Evolutionary conservation across 2,888 invertebrate genomes (phyloP), one percentile per base, ranked within the genome.

Genomic region (Monochamus alternatus): DNA sequence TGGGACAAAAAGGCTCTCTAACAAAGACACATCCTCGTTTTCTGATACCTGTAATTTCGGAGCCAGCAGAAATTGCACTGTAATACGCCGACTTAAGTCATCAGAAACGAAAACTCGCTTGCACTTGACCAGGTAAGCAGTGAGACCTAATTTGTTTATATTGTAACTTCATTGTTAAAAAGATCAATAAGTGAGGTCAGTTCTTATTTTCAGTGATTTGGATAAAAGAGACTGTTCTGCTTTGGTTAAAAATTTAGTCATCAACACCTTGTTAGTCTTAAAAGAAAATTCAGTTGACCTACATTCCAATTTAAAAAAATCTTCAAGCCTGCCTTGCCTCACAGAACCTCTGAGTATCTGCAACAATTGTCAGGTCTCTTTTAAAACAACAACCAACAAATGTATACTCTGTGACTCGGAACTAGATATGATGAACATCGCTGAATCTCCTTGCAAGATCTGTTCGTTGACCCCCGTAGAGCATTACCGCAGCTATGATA

Each of bases 1-100:
- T 91, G 95, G 95, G 84, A 91, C 91, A 87, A 91, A 91, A 88
- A 86, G 83, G 68, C 76, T 84, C 76, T 82, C 82, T 82, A 84
- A 86, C 85, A 87, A 87, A 85, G 87, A 85, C 83, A 80, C 82
- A 75, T 81, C 81, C 77, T 67, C 70, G 69, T 79, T 77, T 77
- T 84, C 80, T 55, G 83, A 83, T 75, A 76, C 75, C 62, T 76
- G 81, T 59, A 84, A 81, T 83, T 86, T 85, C 80, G 84, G 83
- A 70, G 84, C 83, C 80, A 86, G 82, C 81, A 84, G 83, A 66
- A 86, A 87, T 81, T 88, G 87, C 80, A 89, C 89, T 55, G 88
- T 89, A 38, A 87, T 89, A 72, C 83, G 87, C 66, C 83, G 86
- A 75, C 80, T 85, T 63, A 86, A 83, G 79, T 84, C 86, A 32